These are phyloP conservation scores for Eucidaris tribuloides DNA, from an alignment of 35 echinoderm and acorn worm species.

Conservation along the genomic window DNA sequence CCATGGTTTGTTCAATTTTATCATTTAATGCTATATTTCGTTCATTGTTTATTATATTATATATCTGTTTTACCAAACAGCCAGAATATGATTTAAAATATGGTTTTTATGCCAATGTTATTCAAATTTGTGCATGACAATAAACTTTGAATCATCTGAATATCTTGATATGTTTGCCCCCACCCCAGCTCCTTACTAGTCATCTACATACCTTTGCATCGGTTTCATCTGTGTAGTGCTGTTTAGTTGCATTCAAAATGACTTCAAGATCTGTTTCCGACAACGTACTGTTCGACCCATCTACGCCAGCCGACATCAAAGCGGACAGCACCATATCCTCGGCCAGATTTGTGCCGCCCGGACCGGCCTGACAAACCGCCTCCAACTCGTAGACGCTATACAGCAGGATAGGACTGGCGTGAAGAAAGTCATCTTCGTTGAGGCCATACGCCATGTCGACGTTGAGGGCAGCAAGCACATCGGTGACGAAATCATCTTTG, in stretches of 20 bases:
- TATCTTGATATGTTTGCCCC: no score
- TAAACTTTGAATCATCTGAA: no score
- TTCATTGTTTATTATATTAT: no score
- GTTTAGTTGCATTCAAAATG: background rate
- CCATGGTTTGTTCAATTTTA: no score
- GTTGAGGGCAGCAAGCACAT: background rate
- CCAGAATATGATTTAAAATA: no score
- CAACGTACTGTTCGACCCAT: background rate
- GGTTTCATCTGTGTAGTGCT: background rate
- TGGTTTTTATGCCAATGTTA: no score
- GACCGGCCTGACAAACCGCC: background rate
- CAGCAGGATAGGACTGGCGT: background rate
- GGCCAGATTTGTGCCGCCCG: background rate
- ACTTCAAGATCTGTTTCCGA: background rate
- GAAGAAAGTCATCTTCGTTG: background rate
- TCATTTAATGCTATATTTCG: no score
- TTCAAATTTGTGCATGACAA: no score
- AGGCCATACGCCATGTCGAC: background rate
- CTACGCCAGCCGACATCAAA: background rate
- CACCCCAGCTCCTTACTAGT: no score
- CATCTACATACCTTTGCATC: background rate
- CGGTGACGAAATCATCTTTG: background rate
- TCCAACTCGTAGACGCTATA: background rate
- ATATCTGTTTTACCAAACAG: no score
- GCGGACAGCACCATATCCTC: background rate